Conservation (phyloP, 2,888 invertebrate species). For the Amphipyra tragopoginis region DNA sequence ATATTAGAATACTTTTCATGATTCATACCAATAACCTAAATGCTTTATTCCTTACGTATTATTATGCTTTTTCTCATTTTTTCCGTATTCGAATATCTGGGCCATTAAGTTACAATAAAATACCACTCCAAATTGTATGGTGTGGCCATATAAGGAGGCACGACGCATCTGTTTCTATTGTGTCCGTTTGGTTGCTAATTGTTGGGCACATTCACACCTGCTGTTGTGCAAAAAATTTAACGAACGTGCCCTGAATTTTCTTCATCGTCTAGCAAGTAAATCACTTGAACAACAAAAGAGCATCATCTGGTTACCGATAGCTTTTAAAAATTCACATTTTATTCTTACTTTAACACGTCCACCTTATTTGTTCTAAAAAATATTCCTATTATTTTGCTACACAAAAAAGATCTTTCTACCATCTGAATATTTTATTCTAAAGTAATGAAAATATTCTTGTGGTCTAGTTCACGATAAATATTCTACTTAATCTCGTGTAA, state of each 20-base stretch:
- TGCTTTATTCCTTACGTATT: conserved; percentile 54
- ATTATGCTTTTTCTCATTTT: conserved; percentile 45
- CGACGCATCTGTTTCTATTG: conserved; percentile 67
- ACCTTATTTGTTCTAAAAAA: too few relatives aligned
- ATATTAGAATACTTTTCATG: conserved; percentile 71
- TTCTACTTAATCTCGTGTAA: conserved; percentile 70
- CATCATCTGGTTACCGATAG: conserved; percentile 25
- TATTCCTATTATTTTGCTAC: too few relatives aligned
- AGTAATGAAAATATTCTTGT: conserved; percentile 28
- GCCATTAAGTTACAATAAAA: conserved; percentile 41
- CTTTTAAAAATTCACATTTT: conserved; percentile 9
- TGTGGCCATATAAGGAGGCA: conserved; percentile 49
- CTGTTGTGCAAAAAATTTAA: conserved; percentile 71
- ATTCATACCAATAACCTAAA: conserved; percentile 73
- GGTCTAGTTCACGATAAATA: conserved; percentile 64
- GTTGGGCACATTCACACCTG: conserved; percentile 71
- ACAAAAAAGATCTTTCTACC: not conserved
- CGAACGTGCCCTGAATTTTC: conserved; percentile 67
- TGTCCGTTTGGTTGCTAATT: conserved; percentile 67
- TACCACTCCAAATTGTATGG: conserved; percentile 45
- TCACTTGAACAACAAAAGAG: conserved; percentile 52
- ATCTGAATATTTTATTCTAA: conserved; percentile 8
- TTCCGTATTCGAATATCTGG: conserved; percentile 25
- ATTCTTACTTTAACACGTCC: conserved; percentile 16
- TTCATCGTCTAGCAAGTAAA: conserved; percentile 52